Conservation (phyloP, 2,888 invertebrate genomes). For the Pheosia gnoma region DNA sequence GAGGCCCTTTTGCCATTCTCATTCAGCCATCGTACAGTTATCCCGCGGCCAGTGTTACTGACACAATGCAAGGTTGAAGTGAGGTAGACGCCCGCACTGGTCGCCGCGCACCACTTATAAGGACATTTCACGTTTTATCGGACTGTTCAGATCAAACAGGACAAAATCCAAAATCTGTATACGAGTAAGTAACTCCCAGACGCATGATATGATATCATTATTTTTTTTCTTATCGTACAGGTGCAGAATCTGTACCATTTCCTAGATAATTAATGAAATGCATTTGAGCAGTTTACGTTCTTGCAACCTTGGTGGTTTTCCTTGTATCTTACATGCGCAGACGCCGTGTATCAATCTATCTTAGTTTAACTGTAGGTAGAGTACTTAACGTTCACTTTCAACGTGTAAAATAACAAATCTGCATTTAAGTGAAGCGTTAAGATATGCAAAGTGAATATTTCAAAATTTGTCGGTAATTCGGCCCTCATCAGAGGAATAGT, state of each 20-base stretch:
- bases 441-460: conserved; percentile 42
- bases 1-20: conserved; percentile 62
- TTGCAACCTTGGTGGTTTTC: conserved; percentile 48
- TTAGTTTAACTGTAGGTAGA: conserved; percentile 22
- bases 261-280: conserved; percentile 55
- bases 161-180: conserved; percentile 55
- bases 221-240: conserved; percentile 35
- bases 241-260: conserved; percentile 36
- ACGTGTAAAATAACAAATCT: conserved; percentile 21
- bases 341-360: conserved; percentile 28
- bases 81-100: conserved; percentile 73
- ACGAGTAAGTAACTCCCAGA: conserved; percentile 27
- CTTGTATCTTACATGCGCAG: conserved; percentile 29
- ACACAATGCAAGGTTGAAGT: conserved; percentile 77
- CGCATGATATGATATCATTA: conserved; percentile 29
- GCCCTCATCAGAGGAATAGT: conserved; percentile 41
- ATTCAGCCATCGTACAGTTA: conserved; percentile 75
- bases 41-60: conserved; percentile 72
- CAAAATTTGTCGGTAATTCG: conserved; percentile 36
- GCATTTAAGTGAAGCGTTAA: conserved; percentile 24
- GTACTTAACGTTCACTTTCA: conserved; percentile 18
- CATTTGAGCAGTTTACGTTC: conserved; percentile 43
- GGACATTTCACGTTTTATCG: conserved; percentile 62
- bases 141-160: conserved; percentile 53
- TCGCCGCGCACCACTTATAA: conserved; percentile 60